Base-by-base conservation (phyloP, 2,888 invertebrate species). In the Amblyteles armatorius region DNA sequence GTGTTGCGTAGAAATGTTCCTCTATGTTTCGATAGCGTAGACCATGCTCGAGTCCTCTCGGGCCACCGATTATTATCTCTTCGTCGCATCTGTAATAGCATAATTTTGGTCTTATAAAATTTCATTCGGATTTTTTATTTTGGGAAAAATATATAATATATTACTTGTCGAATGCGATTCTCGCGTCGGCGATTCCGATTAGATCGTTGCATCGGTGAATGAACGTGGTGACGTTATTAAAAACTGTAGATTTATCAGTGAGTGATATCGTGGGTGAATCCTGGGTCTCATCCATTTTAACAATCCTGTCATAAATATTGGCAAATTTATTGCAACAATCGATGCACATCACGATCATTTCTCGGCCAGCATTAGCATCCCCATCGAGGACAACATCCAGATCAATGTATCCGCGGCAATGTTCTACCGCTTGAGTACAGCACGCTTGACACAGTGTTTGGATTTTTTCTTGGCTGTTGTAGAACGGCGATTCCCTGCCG, bases 401-500 rank as follows among this genome's bases (percentile, higher is more conserved):
- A 87, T 94, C 92, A 26, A 95, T 93, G 60, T 93, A 94, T 22
- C 92, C 90, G 80, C 93, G 94, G 84, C 95, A 95, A 44, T 94
- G 91, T 13, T 94, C 89, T 84, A 96, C 95, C 26, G 96, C 94
- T 88, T 95, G 95, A 80, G 94, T 95, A 88, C 95, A 95, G 78
- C 96, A 90, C 89, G 95, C 93, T 60, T 93, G 91, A 48, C 93
- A 93, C 16, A 95, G 90, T 44, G 89, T 91, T 69, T 93, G 93
- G n/a, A 94, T 90, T 65, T 93, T 92, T 29, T 91, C 89, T 65
- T 92, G 91, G 2, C 94, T 93, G 79, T 94, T 94, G 89, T 95
- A 96, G 91, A 94, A 95, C 50, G 95, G 94, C 0, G 95, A 95
- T 89, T 95, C 94, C 29, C 93, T 92, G 94, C 95, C 95, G 84